Conservation (phyloP, 2,113 vertebrate species). For the Oryzias curvinotus region DNA sequence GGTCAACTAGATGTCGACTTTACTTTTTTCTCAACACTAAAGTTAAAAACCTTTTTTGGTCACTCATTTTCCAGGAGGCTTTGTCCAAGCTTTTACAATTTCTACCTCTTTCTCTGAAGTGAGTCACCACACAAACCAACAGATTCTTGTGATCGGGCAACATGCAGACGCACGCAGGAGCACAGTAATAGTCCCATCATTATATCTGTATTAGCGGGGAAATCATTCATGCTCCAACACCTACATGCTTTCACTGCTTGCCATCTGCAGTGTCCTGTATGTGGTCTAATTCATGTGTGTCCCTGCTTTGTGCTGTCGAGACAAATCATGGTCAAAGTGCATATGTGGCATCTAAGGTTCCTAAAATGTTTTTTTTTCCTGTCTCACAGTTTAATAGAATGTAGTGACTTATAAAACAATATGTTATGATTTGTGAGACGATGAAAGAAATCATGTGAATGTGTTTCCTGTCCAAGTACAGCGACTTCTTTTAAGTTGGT, state of each 20-base stretch:
- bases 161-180: neutral
- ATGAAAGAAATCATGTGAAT: too few relatives aligned
- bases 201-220: slow-evolving; percentile 64
- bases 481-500: too few relatives aligned
- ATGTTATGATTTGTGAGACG: too few relatives aligned
- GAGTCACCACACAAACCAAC: slow-evolving; percentile 54
- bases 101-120: slow-evolving; percentile 45
- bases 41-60: slow-evolving; percentile 41
- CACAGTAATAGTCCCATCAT: slow-evolving; percentile 51
- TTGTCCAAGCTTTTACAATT: slow-evolving; percentile 34
- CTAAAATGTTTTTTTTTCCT: slow-evolving; percentile 1
- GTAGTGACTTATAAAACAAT: too few relatives aligned
- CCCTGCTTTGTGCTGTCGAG: slow-evolving; percentile 24
- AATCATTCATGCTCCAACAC: slow-evolving; percentile 68
- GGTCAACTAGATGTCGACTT: slow-evolving; percentile 48
- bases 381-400: neutral
- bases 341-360: slow-evolving; percentile 24
- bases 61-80: slow-evolving; percentile 46
- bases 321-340: slow-evolving; percentile 45
- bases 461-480: too few relatives aligned
- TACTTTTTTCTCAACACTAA: slow-evolving; percentile 29
- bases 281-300: slow-evolving; percentile 25
- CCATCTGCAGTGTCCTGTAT: slow-evolving; percentile 20
- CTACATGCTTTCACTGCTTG: slow-evolving; percentile 35
- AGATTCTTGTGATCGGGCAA: slow-evolving; percentile 15